Conservation (phyloP, 2,113 vertebrate genomes). For the Engraulis encrasicolus region DNA sequence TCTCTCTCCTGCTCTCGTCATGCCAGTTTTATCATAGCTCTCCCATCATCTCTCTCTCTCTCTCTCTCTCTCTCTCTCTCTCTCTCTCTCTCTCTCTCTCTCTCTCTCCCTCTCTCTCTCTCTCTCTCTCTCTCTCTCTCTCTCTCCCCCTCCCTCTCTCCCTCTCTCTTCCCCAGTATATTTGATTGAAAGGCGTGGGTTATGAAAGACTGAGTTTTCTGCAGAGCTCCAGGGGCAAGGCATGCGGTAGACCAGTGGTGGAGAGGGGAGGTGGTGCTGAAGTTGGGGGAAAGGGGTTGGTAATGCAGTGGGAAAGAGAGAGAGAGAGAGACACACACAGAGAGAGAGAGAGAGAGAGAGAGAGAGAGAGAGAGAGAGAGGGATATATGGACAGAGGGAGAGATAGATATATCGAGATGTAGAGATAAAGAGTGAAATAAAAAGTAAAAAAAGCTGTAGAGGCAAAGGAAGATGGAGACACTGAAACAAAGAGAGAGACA, state of each 20-base stretch:
- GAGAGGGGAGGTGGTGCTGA: not conserved
- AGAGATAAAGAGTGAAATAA: too few species aligned
- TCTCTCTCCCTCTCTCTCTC: not conserved
- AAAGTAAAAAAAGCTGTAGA: too few species aligned
- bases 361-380: not conserved
- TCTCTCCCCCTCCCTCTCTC: not conserved
- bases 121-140: not conserved
- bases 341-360: not conserved
- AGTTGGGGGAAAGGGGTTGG: not conserved
- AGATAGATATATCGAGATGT: too few species aligned
- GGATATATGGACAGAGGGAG: not conserved
- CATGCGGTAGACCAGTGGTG: not conserved
- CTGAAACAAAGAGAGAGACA: not conserved
- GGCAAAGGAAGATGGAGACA: not conserved
- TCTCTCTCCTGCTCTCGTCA: not conserved
- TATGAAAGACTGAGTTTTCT: not conserved
- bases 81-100: not conserved
- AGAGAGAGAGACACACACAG: not conserved
- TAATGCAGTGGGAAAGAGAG: not conserved
- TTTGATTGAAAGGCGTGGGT: not conserved
- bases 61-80: not conserved
- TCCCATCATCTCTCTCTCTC: too few species aligned
- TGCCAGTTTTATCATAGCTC: not conserved
- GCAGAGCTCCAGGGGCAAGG: not conserved
- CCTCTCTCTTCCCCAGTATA: not conserved